Percentiles rank a stretch among this genome's conserved stretches.
phyloP scores from a whole-genome alignment of 1,140 invertebrate species.

The Portunus trituberculatus region DNA sequence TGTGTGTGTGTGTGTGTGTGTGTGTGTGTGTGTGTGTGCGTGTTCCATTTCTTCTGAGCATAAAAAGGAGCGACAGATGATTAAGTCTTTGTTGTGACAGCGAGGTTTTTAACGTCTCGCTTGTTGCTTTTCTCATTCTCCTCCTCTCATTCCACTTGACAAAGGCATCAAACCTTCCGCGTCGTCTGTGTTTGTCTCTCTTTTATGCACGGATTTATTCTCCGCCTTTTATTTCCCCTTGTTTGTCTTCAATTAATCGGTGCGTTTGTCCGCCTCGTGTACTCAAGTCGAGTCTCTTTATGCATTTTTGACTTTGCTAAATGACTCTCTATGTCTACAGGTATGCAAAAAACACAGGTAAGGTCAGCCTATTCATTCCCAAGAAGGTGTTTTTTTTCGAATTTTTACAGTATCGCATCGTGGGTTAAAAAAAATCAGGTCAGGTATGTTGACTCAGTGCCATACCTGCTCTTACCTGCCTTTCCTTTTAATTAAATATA shows the following conservation, averaged over 20 bases:
- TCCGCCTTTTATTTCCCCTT: not conserved
- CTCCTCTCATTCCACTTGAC: not conserved
- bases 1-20: constrained; percentile 25
- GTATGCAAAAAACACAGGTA: not conserved
- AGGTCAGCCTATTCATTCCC: constrained; percentile 7
- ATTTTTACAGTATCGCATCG: not conserved
- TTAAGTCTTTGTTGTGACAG: not conserved
- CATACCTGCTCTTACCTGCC: not conserved
- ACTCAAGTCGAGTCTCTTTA: not conserved
- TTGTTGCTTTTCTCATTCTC: not conserved
- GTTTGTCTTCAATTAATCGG: not conserved
- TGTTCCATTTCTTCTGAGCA: not conserved
- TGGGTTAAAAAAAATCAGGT: not conserved
- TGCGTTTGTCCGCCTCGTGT: not conserved
- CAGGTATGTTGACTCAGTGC: not conserved
- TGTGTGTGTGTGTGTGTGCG: constrained; percentile 37
- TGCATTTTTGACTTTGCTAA: constrained; percentile 11
- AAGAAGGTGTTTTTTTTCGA: not conserved
- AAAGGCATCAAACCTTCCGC: constrained; percentile 1
- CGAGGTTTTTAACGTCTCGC: not conserved
- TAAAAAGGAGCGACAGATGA: not conserved
- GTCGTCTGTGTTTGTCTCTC: not conserved
- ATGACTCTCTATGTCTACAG: not conserved
- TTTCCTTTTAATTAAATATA: no score
- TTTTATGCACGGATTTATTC: not conserved